Evolutionary conservation across 2,113 vertebrate species (phyloP), one percentile per base, ranked within the genome.

Genomic region (Pseudorectes ferrugineus): DNA sequence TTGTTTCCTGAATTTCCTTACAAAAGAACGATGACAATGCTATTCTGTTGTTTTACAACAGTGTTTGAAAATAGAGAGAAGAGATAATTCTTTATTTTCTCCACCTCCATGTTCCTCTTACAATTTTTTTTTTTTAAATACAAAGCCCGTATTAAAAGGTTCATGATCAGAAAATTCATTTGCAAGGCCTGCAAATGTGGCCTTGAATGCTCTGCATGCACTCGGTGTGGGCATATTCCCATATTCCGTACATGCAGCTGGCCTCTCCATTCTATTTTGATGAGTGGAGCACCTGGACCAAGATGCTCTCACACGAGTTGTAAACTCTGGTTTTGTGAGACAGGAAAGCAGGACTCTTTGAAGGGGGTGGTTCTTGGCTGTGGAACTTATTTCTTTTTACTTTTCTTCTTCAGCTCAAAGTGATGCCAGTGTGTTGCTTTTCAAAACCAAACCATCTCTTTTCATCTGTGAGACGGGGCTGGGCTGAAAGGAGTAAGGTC

Each of bases 1-100:
- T 24, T 46, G 10, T 70, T 87, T 74, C 36, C 26, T 77, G 33
- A 65, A 38, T 68, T 68, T 80, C 19, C 18, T 59, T 51, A 68
- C 3, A 46, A 18, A 76, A 42, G 3, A 59, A 65, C 0, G 0
- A 43, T n/a, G 15, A 19, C 9, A 0, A 3, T 49, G 15, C 7
- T 61, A 76, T 84, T 8, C 20, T 75, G 14, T 45, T 43, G 6
- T 18, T 84, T 19, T 63, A 25, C 12, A 76, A 28, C 2, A 24
- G 13, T 22, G 9, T 83, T 62, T 80, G 18, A 59, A 95, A 83
- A 35, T 10, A 71, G 14, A 40, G 8, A 46, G 3, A 86, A 66
- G 11, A 36, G 5, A 2, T 31, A 31, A 17, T 40, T 52, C 8
- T n/a, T 4, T 42, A 42, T 81, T 70, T 87, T 43, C 5, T 36